Percentiles rank a stretch among this genome's conserved stretches.
These are phyloP conservation scores for Panurus biarmicus DNA, from an alignment of 2,113 vertebrate genomes.

Conservation along the genomic window DNA sequence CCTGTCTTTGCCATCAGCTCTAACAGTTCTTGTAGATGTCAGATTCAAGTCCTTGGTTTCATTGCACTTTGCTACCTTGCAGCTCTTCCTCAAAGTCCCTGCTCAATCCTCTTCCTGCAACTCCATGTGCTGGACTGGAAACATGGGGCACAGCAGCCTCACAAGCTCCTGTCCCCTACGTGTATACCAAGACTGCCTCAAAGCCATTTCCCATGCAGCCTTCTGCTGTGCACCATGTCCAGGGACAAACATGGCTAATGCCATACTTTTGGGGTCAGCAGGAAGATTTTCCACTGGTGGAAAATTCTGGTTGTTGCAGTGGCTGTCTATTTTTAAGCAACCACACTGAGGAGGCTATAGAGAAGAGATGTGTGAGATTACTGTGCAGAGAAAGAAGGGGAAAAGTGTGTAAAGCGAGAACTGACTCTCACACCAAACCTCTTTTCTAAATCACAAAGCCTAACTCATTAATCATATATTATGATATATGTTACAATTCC, in stretches of 20 bases:
- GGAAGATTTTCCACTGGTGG: neutral
- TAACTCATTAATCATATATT: neutral
- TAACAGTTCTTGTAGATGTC: neutral
- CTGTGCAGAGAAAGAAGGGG: neutral
- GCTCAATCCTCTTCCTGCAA: neutral
- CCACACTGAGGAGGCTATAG: neutral
- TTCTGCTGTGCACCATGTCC: neutral
- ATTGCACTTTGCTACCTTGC: neutral
- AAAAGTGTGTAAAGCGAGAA: neutral
- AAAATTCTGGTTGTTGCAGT: neutral
- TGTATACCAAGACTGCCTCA: neutral
- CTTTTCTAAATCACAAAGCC: neutral
- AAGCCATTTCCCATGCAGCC: neutral
- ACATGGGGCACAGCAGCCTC: neutral
- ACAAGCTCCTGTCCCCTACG: rapidly evolving
- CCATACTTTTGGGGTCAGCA: neutral
- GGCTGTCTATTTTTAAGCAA: neutral
- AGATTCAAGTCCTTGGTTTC: neutral
- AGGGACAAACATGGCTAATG: neutral
- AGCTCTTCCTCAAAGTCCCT: neutral
- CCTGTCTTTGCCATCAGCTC: neutral
- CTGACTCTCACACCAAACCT: neutral
- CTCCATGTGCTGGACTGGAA: neutral
- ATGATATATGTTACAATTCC: neutral
- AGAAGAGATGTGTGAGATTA: neutral